Evolutionary conservation across 2,113 vertebrate species (phyloP).

Genomic region (Myrmecophaga tridactyla): DNA sequence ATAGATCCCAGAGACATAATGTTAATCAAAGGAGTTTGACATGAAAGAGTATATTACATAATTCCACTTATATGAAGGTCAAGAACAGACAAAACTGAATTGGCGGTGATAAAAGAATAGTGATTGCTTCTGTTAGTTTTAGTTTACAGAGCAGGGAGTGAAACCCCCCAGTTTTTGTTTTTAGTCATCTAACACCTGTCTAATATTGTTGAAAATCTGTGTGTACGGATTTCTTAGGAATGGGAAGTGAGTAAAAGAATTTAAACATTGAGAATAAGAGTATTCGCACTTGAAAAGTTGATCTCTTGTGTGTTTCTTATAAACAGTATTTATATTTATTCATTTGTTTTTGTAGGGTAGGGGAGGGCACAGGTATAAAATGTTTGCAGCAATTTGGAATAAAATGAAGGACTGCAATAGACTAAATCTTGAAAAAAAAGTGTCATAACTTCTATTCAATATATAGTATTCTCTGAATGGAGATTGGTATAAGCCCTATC

Average conservation of each 20-base stretch:
- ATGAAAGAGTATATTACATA: background rate
- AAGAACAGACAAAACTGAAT: background rate
- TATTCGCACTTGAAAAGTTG: background rate
- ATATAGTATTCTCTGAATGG: background rate
- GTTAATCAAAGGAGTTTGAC: background rate
- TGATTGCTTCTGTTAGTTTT: background rate
- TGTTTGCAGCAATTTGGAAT: background rate
- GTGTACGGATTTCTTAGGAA: background rate
- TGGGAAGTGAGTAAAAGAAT: background rate
- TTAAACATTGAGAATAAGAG: slow-evolving; percentile 13
- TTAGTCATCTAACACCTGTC: background rate
- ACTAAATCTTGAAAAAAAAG: background rate
- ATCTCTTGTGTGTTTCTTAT: background rate
- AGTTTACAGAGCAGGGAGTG: slow-evolving; percentile 10
- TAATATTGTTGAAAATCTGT: background rate
- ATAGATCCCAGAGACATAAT: background rate
- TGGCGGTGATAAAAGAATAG: background rate
- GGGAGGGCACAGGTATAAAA: background rate
- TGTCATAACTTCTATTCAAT: background rate
- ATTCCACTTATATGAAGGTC: too few relatives aligned
- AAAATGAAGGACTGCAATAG: background rate
- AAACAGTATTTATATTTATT: too few relatives aligned
- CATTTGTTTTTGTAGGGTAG: too few relatives aligned
- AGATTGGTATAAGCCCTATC: background rate
- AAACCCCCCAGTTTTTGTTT: background rate